Evolutionary conservation across 2,797 vertebrate genomes (phyloP).

Genomic region (Notolepis coatsorum): DNA sequence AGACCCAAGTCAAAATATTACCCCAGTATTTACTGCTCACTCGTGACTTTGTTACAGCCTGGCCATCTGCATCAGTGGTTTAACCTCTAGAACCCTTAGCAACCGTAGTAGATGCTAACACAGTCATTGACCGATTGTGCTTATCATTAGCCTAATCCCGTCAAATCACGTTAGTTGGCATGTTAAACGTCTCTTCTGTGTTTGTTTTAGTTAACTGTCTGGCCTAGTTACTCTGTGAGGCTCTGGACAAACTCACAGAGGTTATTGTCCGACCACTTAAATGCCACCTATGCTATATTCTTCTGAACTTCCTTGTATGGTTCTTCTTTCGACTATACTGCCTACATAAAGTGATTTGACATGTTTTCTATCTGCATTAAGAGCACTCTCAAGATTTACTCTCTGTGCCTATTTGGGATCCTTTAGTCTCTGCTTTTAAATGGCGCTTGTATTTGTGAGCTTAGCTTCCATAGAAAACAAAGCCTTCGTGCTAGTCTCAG

Average conservation of each 20-base stretch:
- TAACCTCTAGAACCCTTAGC: slow-evolving; percentile 55
- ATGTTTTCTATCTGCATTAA: no score
- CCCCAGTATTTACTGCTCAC: slow-evolving; percentile 78
- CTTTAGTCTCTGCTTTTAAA: slow-evolving; percentile 5
- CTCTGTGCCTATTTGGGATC: no score
- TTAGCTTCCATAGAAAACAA: no score
- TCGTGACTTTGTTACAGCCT: slow-evolving; percentile 69
- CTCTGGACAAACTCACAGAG: no score
- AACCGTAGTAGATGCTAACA: slow-evolving; percentile 32
- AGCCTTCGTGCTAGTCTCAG: no score
- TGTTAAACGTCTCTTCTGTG: neutral
- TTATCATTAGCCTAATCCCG: neutral
- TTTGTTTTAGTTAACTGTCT: neutral
- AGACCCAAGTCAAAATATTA: slow-evolving; percentile 67
- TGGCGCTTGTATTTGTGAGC: slow-evolving; percentile 11
- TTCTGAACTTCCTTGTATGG: no score
- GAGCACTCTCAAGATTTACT: no score
- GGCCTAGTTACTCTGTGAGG: neutral
- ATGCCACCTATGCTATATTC: no score
- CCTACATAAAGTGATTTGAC: no score
- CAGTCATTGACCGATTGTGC: slow-evolving; percentile 1
- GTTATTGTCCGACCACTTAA: no score
- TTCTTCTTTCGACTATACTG: no score
- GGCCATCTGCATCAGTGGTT: slow-evolving; percentile 55
- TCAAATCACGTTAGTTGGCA: neutral